Percentiles rank a stretch among this genome's conserved stretches.
phyloP scores from a whole-genome alignment of 2,888 invertebrate species.

The Trissolcus japonicus region DNA sequence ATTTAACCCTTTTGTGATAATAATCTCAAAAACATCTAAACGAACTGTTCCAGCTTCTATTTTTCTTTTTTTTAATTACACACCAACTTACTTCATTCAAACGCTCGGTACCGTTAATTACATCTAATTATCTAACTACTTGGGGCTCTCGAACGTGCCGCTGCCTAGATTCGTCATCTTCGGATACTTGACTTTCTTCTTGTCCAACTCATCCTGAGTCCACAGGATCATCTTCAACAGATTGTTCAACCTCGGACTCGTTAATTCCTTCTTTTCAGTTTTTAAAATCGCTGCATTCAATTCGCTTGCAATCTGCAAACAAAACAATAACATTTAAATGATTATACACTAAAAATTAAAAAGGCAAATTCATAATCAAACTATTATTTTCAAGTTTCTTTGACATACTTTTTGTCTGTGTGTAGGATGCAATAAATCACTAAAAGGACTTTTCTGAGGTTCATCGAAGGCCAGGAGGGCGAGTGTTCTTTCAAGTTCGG shows the following conservation, averaged over 20 bases:
- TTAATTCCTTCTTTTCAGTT: constrained; percentile 93
- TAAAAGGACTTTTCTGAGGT: constrained; percentile 95
- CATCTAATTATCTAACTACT: constrained; percentile 73
- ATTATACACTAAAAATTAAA: not conserved
- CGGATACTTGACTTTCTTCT: constrained; percentile 95
- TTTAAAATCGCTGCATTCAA: constrained; percentile 97
- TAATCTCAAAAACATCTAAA: too few species aligned
- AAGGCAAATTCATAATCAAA: not conserved
- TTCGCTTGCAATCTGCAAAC: constrained; percentile 91
- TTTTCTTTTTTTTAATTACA: too few species aligned
- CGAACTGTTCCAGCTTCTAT: too few species aligned
- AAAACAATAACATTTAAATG: not conserved
- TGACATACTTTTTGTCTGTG: constrained; percentile 90
- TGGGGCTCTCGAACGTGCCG: constrained; percentile 87
- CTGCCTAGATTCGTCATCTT: constrained; percentile 95
- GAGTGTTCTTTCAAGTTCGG: constrained; percentile 93
- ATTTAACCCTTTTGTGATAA: too few species aligned
- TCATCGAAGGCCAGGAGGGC: constrained; percentile 98
- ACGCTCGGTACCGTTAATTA: too few species aligned
- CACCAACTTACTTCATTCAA: too few species aligned
- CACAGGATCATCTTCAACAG: constrained; percentile 94
- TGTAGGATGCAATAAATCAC: constrained; percentile 93
- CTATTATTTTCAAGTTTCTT: not conserved
- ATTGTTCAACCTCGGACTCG: constrained; percentile 93
- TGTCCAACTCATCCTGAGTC: constrained; percentile 96